Base-by-base conservation (phyloP, 2,888 invertebrate species). In the Rutpela maculata region DNA sequence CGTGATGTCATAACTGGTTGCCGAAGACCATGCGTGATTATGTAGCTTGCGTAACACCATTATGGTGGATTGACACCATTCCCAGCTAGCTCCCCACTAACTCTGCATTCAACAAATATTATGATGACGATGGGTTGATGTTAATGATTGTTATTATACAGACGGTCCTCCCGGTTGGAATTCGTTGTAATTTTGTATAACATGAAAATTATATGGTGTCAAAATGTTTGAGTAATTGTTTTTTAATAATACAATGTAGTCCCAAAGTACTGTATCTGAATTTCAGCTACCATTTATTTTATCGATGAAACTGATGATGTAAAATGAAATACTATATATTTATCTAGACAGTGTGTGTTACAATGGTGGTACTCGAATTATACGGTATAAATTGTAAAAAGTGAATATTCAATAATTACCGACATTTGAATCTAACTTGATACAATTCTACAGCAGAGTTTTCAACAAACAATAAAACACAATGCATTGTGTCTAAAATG, bases 51-150 rank as follows among this genome's bases (percentile, higher is more conserved):
- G 85, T 86, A 87, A 87, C 81, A 80, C 73, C 78, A 80, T 83
- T 78, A 80, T 75, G 80, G 84, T 82, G 83, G 83, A 78, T 83
- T 85, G 85, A 85, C 86, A 86, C 86, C 86, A 86, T 87, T 86
- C 85, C 83, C 87, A 86, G 81, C 83, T 77, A 78, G 73, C 79
- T 63, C 81, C 84, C 82, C 84, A 79, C 81, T 63, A 76, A 59
- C 73, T 75, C 76, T 63, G 62, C 17, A 72, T 62, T 19, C 55
- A 63, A 72, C 72, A 60, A 62, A 72, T 72, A 70, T 60, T 60
- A 55, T 63, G 63, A 56, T 62, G 62, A 69, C 35, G 57, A 18
- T 17, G 9, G 18, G 72, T 35, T 31, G 63, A 60, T 43, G 60
- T 17, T 70, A 70, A 70, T 70, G 69, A 50, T 62, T 60, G 59